These are phyloP conservation scores for Pararge aegeria DNA, from an alignment of 1,140 invertebrate genomes.

Conservation along the genomic window DNA sequence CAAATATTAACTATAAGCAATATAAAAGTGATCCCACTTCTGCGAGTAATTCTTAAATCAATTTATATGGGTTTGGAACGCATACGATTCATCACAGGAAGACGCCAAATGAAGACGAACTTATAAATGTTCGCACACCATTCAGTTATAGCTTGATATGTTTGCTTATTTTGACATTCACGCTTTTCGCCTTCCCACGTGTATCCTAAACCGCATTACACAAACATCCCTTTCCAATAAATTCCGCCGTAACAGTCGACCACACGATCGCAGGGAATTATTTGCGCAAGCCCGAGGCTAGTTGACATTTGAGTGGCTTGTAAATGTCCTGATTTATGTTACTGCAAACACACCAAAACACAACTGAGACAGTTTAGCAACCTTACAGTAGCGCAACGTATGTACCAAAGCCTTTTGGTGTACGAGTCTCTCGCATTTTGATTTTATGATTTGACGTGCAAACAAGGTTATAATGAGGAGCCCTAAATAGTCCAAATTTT, in stretches of 20 bases:
- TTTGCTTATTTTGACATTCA: not conserved
- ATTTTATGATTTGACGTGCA: too few species aligned
- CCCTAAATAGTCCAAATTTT: too few species aligned
- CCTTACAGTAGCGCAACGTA: not conserved
- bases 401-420: too few species aligned
- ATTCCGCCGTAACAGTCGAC: not conserved
- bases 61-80: too few species aligned
- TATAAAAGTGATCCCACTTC: too few species aligned
- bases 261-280: not conserved
- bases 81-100: too few species aligned
- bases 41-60: too few species aligned
- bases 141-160: not conserved
- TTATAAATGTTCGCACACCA: too few species aligned
- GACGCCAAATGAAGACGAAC: too few species aligned
- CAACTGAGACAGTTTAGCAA: not conserved
- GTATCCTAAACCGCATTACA: not conserved
- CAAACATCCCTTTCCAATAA: constrained; percentile 10
- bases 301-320: constrained; percentile 18
- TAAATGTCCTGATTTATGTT: constrained; percentile 18
- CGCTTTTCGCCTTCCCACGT: not conserved
- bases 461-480: too few species aligned
- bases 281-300: constrained; percentile 7
- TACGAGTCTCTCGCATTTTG: too few species aligned
- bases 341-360: constrained; percentile 2
- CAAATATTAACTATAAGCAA: too few species aligned